Percentiles rank a stretch among this genome's conserved stretches.
Conservation (phyloP, 1,140 invertebrate genomes). For the Berghia stephanieae region DNA sequence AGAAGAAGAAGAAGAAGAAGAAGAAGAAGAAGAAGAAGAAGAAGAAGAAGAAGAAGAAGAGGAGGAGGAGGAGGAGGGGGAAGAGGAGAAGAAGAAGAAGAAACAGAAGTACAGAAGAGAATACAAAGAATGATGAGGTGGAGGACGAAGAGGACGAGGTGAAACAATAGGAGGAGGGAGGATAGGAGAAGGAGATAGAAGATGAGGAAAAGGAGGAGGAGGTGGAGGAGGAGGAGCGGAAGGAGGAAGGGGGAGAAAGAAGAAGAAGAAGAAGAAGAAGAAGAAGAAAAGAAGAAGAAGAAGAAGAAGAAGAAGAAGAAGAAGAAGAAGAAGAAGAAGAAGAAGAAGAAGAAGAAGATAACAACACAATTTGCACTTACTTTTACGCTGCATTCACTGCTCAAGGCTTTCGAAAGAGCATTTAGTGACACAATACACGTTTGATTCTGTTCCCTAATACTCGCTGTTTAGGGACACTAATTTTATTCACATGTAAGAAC, state of each 20-base stretch:
- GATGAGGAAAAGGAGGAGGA: background rate
- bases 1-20: background rate
- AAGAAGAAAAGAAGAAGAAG: background rate
- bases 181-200: background rate
- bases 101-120: slow-evolving; percentile 7
- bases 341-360: background rate
- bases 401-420: too few relatives aligned
- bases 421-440: too few relatives aligned
- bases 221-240: background rate
- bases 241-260: background rate
- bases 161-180: too few relatives aligned
- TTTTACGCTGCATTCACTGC: too few relatives aligned
- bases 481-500: too few relatives aligned
- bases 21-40: slow-evolving; percentile 6
- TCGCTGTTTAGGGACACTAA: too few relatives aligned
- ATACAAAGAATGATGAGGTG: too few relatives aligned
- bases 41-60: background rate
- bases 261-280: background rate
- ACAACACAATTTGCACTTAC: too few relatives aligned
- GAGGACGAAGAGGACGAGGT: too few relatives aligned
- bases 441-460: too few relatives aligned
- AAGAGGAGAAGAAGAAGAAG: background rate
- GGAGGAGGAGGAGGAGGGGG: background rate
- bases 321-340: background rate
- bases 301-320: background rate